Evolutionary conservation across 2,888 invertebrate species (phyloP).

Genomic region (Lagria hirta): DNA sequence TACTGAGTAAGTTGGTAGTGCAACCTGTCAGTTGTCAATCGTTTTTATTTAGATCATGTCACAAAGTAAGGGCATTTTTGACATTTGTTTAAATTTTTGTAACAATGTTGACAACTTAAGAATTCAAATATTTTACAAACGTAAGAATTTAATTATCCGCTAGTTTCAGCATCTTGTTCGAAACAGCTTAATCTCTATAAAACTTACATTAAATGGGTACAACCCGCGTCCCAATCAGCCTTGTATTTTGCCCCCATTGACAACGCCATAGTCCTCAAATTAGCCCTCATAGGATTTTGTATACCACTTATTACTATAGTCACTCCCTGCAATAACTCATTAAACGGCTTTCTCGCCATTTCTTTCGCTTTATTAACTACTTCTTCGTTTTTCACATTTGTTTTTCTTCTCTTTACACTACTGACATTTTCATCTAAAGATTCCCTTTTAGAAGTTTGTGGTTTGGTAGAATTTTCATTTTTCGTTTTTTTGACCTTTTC

Average conservation of each 20-base stretch:
- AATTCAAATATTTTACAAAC: too few species aligned
- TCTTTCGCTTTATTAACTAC: constrained; percentile 37
- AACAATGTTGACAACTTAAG: too few species aligned
- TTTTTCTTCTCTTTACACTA: constrained; percentile 42
- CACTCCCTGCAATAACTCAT: constrained; percentile 65
- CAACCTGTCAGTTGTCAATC: too few species aligned
- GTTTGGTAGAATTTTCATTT: constrained; percentile 42
- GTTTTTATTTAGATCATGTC: too few species aligned
- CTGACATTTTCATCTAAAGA: constrained; percentile 45
- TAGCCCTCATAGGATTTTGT: constrained; percentile 74
- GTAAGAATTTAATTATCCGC: too few species aligned
- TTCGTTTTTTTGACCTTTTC: constrained; percentile 24
- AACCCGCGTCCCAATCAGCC: constrained; percentile 71
- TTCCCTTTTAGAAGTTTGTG: constrained; percentile 21
- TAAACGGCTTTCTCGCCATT: constrained; percentile 56
- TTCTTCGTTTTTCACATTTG: constrained; percentile 34
- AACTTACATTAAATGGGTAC: constrained; percentile 83
- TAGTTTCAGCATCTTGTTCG: too few species aligned
- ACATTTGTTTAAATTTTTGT: too few species aligned
- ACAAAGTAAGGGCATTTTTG: too few species aligned
- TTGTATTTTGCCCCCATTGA: constrained; percentile 79
- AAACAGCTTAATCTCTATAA: too few species aligned
- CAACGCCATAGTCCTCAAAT: constrained; percentile 67
- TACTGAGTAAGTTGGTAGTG: too few species aligned
- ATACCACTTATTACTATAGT: constrained; percentile 85